These are phyloP conservation scores for Nowickia ferox DNA, from an alignment of 2,888 invertebrate genomes.

Conservation along the genomic window DNA sequence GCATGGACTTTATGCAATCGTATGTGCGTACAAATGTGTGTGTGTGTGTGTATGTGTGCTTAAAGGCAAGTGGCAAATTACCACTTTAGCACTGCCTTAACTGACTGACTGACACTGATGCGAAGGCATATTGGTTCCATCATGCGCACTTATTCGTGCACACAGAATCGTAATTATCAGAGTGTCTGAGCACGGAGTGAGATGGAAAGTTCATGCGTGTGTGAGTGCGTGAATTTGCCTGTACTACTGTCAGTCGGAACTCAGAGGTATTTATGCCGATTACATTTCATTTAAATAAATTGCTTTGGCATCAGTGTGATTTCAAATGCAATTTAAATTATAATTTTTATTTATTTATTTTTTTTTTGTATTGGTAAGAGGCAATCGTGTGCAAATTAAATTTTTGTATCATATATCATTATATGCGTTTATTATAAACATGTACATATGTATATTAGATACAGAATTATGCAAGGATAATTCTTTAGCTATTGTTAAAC, in stretches of 20 bases:
- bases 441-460: no score
- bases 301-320: slow-evolving; percentile 54
- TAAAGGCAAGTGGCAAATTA: slow-evolving; percentile 60
- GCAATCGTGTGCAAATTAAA: slow-evolving; percentile 11
- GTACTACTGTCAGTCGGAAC: slow-evolving; percentile 55
- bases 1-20: no score
- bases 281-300: slow-evolving; percentile 70
- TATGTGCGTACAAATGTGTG: neutral
- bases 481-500: no score
- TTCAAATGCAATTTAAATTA: slow-evolving; percentile 56
- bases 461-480: no score
- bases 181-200: slow-evolving; percentile 11
- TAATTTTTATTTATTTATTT: slow-evolving; percentile 27
- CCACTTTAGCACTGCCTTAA: slow-evolving; percentile 45
- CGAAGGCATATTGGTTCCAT: slow-evolving; percentile 37
- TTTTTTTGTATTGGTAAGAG: slow-evolving; percentile 9
- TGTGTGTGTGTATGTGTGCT: slow-evolving; percentile 24
- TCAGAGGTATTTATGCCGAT: slow-evolving; percentile 63
- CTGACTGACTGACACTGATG: slow-evolving; percentile 59
- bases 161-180: slow-evolving; percentile 48
- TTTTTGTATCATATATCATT: neutral
- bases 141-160: neutral
- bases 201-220: neutral
- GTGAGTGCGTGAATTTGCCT: slow-evolving; percentile 28
- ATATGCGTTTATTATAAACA: no score